Evolutionary conservation across 2,888 invertebrate genomes (phyloP).

Genomic region (Anarsia innoxiella): DNA sequence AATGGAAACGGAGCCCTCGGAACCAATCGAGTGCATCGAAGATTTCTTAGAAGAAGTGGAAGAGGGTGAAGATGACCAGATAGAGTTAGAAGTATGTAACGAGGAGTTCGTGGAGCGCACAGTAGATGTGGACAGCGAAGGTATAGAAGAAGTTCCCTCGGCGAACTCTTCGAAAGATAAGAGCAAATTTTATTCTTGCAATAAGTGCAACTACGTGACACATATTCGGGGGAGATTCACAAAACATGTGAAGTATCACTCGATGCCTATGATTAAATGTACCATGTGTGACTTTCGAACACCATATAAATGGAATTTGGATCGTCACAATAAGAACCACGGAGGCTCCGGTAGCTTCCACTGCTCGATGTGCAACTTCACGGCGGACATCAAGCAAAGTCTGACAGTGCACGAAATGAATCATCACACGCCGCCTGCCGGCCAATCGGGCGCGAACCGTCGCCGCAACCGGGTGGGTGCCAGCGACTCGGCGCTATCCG

Average conservation of each 20-base stretch:
- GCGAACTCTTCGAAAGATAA: slow-evolving; percentile 86
- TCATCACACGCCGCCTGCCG: slow-evolving; percentile 88
- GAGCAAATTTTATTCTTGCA: slow-evolving; percentile 87
- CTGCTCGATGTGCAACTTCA: slow-evolving; percentile 92
- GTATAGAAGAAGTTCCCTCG: slow-evolving; percentile 81
- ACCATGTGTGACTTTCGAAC: slow-evolving; percentile 94
- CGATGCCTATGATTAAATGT: slow-evolving; percentile 96
- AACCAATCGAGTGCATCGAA: slow-evolving; percentile 45
- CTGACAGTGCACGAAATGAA: slow-evolving; percentile 94
- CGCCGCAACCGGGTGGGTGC: slow-evolving; percentile 85
- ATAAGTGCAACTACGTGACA: slow-evolving; percentile 93
- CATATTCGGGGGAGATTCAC: slow-evolving; percentile 92
- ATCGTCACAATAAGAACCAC: slow-evolving; percentile 94
- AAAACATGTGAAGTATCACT: slow-evolving; percentile 95
- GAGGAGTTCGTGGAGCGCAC: slow-evolving; percentile 67
- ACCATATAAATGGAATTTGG: slow-evolving; percentile 94
- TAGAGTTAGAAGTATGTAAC: slow-evolving; percentile 52
- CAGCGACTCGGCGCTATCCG: slow-evolving; percentile 73
- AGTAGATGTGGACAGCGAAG: slow-evolving; percentile 78
- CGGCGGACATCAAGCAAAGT: slow-evolving; percentile 93
- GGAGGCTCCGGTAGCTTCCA: slow-evolving; percentile 89
- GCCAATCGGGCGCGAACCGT: slow-evolving; percentile 74
- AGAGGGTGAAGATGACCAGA: slow-evolving; percentile 47
- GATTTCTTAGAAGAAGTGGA: slow-evolving; percentile 65
- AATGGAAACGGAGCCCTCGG: slow-evolving; percentile 27